These are phyloP conservation scores for Solenopsis invicta DNA, from an alignment of 1,140 invertebrate species.

Conservation along the genomic window DNA sequence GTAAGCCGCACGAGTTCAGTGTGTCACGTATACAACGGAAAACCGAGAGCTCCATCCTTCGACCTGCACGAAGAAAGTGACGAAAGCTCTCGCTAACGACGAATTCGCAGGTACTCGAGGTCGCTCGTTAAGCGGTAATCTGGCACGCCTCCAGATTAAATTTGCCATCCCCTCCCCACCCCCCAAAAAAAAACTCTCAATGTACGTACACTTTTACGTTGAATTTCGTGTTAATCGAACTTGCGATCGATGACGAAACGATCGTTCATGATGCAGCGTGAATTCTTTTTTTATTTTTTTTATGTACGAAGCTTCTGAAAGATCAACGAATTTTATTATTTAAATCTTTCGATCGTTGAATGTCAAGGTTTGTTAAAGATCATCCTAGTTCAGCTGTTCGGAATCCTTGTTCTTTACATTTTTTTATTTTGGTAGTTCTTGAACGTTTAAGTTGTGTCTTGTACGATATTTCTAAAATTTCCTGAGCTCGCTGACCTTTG, in stretches of 20 bases:
- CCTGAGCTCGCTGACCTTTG: no score
- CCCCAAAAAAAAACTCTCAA: neutral
- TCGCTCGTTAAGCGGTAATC: neutral
- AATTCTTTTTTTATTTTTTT: neutral
- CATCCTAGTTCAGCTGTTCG: neutral
- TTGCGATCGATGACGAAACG: neutral
- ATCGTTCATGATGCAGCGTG: neutral
- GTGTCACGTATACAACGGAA: constrained; percentile 33
- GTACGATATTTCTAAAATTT: neutral
- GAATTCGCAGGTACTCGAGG: constrained; percentile 8
- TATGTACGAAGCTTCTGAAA: neutral
- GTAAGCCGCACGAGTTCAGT: constrained; percentile 56
- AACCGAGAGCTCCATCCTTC: neutral
- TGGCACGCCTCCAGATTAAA: constrained; percentile 25
- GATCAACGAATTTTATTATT: neutral
- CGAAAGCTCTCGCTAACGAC: neutral
- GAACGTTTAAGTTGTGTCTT: neutral
- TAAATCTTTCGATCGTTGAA: neutral
- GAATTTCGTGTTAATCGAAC: neutral
- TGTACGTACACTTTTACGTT: neutral
- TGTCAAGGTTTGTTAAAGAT: neutral
- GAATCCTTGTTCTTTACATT: neutral
- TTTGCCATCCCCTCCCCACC: neutral
- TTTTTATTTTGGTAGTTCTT: neutral
- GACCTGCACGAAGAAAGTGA: constrained; percentile 6